phyloP scores from a whole-genome alignment of 2,888 invertebrate genomes.

The Torymus auratus region DNA sequence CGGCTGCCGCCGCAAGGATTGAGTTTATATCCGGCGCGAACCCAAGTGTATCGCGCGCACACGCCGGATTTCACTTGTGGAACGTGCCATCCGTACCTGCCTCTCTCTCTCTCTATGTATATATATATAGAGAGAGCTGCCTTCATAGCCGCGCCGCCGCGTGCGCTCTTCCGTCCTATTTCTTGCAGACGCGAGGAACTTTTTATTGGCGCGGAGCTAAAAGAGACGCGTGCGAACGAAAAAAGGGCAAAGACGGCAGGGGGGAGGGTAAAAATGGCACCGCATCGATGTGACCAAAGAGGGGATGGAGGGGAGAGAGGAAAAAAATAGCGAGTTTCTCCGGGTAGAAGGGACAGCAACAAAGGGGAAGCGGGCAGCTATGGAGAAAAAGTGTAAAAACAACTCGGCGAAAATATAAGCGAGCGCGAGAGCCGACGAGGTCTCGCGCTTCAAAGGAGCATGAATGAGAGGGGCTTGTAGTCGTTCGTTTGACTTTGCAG shows the following conservation, averaged over 20 bases:
- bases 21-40: slow-evolving; percentile 32
- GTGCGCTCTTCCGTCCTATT: slow-evolving; percentile 27
- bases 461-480: neutral
- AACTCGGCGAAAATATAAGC: slow-evolving; percentile 36
- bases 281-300: neutral
- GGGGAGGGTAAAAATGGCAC: neutral
- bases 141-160: no score
- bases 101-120: no score
- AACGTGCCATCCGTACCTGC: neutral
- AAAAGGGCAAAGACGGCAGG: neutral
- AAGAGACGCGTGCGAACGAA: neutral
- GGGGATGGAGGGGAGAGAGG: neutral
- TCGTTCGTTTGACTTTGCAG: neutral
- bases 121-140: no score
- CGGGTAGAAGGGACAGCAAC: neutral
- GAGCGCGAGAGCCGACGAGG: neutral
- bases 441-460: slow-evolving; percentile 21
- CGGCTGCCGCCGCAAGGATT: slow-evolving; percentile 12
- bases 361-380: neutral
- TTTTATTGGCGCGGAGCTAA: neutral
- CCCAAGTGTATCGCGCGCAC: slow-evolving; percentile 19
- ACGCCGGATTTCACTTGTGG: slow-evolving; percentile 43
- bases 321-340: neutral
- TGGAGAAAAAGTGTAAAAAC: neutral
- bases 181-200: slow-evolving; percentile 37